A percentile compares a stretch with the other conserved stretches of the same genome.
Evolutionary conservation across 1,140 invertebrate genomes (phyloP).

Genomic region (Calliphora vicina): DNA sequence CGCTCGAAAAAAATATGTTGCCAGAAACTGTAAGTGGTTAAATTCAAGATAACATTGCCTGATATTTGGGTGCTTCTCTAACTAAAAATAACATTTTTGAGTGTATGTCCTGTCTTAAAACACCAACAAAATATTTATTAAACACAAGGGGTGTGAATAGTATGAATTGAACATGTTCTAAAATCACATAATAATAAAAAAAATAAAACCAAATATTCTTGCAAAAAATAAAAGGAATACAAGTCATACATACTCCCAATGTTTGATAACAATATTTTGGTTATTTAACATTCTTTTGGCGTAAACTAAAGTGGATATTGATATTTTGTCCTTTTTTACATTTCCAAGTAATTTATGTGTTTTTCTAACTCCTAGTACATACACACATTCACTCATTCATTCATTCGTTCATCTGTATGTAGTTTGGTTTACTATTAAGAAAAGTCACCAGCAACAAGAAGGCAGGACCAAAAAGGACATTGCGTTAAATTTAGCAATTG

Average conservation of each 20-base stretch:
- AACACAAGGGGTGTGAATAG: constrained; percentile 10
- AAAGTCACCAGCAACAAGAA: neutral
- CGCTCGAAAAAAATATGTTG: neutral
- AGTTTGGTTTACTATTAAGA: neutral
- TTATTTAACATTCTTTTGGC: constrained; percentile 39
- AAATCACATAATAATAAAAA: neutral
- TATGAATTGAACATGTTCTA: constrained; percentile 28
- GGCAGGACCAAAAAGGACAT: constrained; percentile 18
- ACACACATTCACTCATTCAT: too few relatives aligned
- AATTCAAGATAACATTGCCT: too few relatives aligned
- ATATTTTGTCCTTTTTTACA: constrained; percentile 40
- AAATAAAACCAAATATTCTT: neutral
- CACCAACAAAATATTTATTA: neutral
- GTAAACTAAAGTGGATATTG: constrained; percentile 43
- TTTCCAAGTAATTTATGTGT: constrained; percentile 37
- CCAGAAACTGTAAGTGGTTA: too few relatives aligned
- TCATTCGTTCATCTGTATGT: too few relatives aligned
- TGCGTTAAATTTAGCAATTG: constrained; percentile 38
- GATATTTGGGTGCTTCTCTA: too few relatives aligned
- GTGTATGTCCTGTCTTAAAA: neutral
- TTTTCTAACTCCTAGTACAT: neutral
- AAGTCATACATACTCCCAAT: neutral
- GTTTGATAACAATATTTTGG: neutral
- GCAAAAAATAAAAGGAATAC: neutral
- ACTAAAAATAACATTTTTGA: too few relatives aligned